Evolutionary conservation across 2,888 invertebrate genomes (phyloP).

Genomic region (Drosophila anceps): DNA sequence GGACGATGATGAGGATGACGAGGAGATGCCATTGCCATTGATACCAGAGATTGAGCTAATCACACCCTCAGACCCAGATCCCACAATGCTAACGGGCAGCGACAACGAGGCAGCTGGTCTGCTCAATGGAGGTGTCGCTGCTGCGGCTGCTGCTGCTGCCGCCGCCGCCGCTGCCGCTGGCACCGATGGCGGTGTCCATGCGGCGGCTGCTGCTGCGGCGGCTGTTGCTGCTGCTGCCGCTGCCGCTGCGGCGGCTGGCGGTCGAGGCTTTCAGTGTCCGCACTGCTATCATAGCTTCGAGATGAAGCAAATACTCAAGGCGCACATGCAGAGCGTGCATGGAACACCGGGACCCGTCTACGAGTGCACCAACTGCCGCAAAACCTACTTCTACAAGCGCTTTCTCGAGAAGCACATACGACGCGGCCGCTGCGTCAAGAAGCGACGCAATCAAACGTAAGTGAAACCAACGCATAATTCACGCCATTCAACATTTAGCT

Average conservation of each 20-base stretch:
- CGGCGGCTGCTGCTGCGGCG: conserved; percentile 6
- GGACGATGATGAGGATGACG: conserved; percentile 82
- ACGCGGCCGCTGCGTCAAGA: conserved; percentile 84
- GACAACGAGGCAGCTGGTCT: conserved; percentile 29
- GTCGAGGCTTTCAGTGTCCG: conserved; percentile 83
- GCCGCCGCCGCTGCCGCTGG: not conserved
- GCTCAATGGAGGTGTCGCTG: conserved; percentile 24
- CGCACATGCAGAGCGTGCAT: conserved; percentile 84
- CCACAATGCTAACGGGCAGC: conserved; percentile 31
- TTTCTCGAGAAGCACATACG: conserved; percentile 85
- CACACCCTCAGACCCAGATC: conserved; percentile 82
- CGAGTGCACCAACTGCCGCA: conserved; percentile 84
- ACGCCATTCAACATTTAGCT: not conserved
- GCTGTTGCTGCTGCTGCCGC: not conserved
- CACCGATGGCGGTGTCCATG: conserved; percentile 2
- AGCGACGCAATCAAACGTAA: conserved; percentile 85
- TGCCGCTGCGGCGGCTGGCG: conserved; percentile 4
- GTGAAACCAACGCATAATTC: conserved; percentile 22
- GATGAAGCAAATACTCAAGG: conserved; percentile 84
- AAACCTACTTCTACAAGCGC: conserved; percentile 85
- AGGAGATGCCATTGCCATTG: conserved; percentile 83
- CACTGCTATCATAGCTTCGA: conserved; percentile 84
- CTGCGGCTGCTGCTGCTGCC: not conserved
- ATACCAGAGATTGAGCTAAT: conserved; percentile 84
- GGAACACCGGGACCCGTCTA: conserved; percentile 84